Base-by-base conservation (phyloP, 2,113 vertebrate genomes). In the Cyanoramphus novaezelandiae region DNA sequence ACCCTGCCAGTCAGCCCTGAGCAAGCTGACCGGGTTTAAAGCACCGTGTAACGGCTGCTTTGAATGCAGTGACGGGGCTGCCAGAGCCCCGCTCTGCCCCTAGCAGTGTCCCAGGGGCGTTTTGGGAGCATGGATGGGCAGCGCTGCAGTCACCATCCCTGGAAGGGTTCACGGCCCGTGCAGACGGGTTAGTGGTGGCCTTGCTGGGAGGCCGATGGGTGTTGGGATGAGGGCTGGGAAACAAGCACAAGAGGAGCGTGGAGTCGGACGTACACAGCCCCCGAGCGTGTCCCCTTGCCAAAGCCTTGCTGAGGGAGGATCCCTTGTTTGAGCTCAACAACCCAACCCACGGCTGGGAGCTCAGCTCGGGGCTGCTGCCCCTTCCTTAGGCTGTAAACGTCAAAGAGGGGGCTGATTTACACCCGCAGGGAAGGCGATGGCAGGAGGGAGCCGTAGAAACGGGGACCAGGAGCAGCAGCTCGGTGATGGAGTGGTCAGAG, bases 21-120 rank as follows among this genome's bases (percentile, higher is more conserved):
- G 63, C 49, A 17, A 52, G 29, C 17, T 27, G 2, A n/a, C 46
- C 59, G 1, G 19, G 8, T 9, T 55, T 6, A 59, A 46, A 25
- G 81, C 57, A 18, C 44, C 5, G 0, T 43, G 44, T 23, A 13
- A 41, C 33, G 65, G 12, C 74, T 12, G 47, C 86, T 50, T 3
- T 59, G 62, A 57, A 14, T 7, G 5, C 1, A 0, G 0, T 0
- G 0, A 2, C 1, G 39, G 6, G n/a, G 2, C 16, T 55, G 6
- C 28, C 68, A 33, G 62, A 7, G 9, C 63, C 52, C 52, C 4
- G 7, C 49, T 9, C 41, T 28, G 55, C 5, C 31, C 83, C 91
- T 31, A 25, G 9, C 17, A 13, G 64, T 0, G 11, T 19, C 76
- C 82, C 2, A 0, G 0, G 82, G 68, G 8, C 2, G 0, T 35